A percentile compares a stretch with the other conserved stretches of the same genome.
Evolutionary conservation across 2,797 vertebrate species (phyloP).

Genomic region (Halcyon chelicuti): DNA sequence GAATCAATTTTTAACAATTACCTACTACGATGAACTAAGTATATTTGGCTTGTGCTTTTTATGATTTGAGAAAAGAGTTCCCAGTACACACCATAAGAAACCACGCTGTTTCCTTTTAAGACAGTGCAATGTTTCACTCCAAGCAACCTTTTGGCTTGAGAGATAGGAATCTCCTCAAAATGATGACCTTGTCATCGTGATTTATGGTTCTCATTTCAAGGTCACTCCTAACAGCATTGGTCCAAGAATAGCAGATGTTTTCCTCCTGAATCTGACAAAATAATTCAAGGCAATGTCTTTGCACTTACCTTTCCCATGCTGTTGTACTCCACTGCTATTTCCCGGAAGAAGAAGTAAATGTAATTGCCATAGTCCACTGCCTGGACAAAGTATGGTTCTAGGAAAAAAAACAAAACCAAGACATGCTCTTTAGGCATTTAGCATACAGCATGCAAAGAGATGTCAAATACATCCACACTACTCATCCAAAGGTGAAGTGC

Average conservation of each 20-base stretch:
- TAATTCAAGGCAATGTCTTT: background rate
- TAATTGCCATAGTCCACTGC: slow-evolving; percentile 94
- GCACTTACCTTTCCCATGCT: slow-evolving; percentile 96
- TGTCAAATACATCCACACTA: background rate
- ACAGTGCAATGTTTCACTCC: slow-evolving; percentile 7
- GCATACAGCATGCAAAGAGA: background rate
- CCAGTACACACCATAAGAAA: slow-evolving; percentile 19
- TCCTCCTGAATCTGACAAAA: background rate
- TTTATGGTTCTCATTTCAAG: slow-evolving; percentile 73
- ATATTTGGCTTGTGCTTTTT: slow-evolving; percentile 1
- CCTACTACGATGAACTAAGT: background rate
- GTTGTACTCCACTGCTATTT: slow-evolving; percentile 99
- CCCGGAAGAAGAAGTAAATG: slow-evolving; percentile 99
- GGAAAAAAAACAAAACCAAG: background rate
- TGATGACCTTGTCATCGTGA: slow-evolving; percentile 70
- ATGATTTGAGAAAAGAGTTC: slow-evolving; percentile 65
- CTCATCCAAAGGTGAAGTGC: background rate
- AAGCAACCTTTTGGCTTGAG: slow-evolving; percentile 41
- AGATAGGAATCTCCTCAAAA: slow-evolving; percentile 63
- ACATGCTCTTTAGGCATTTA: background rate
- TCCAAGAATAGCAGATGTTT: background rate
- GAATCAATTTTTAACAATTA: slow-evolving; percentile 42
- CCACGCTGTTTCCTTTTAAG: slow-evolving; percentile 1
- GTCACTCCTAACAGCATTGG: slow-evolving; percentile 40
- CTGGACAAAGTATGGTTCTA: slow-evolving; percentile 97